phyloP scores from a whole-genome alignment of 2,113 vertebrate genomes.

The Copsychus sechellarum region DNA sequence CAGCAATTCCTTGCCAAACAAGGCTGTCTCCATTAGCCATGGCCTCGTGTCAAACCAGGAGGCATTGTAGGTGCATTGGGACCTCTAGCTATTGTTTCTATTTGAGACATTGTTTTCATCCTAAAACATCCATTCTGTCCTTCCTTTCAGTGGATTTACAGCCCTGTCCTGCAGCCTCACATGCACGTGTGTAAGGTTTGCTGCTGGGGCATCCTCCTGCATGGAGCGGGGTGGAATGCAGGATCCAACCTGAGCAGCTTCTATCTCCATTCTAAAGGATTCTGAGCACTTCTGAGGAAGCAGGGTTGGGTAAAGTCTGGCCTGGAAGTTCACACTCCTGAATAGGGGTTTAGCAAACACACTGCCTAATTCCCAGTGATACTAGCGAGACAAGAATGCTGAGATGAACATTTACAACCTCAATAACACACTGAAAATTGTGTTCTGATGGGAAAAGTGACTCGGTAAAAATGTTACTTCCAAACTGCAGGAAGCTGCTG shows the following conservation, averaged over 20 bases:
- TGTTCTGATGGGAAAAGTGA: background rate
- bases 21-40: background rate
- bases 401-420: background rate
- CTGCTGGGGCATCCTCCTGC: background rate
- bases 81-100: background rate
- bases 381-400: background rate
- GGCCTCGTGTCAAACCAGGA: background rate
- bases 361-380: background rate
- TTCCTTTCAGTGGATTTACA: background rate
- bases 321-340: background rate
- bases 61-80: background rate
- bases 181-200: accelerated
- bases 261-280: background rate
- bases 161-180: background rate
- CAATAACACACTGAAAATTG: background rate
- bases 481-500: background rate
- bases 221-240: accelerated
- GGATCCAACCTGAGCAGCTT: background rate
- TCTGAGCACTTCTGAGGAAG: background rate
- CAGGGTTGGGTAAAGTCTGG: background rate
- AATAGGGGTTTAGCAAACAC: background rate
- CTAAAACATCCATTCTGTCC: background rate
- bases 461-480: background rate
- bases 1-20: background rate
- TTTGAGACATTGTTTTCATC: background rate